Percentiles rank a stretch among this genome's conserved stretches.
Evolutionary conservation across 2,888 invertebrate genomes (phyloP).

Genomic region (Nomada flava): DNA sequence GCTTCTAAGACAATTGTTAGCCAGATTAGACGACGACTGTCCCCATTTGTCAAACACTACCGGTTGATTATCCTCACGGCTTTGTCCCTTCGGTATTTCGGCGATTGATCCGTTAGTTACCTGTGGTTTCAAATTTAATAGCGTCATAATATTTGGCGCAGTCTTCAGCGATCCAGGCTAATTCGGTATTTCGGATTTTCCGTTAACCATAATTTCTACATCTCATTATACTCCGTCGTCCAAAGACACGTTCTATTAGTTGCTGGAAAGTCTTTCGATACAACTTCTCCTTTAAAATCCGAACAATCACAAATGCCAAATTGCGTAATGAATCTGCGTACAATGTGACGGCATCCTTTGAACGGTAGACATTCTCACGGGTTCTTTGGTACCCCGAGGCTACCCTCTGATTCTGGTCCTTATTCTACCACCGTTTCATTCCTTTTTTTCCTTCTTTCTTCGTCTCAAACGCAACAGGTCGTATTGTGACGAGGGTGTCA

Average conservation of each 20-base stretch:
- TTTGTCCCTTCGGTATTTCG: conserved; percentile 1
- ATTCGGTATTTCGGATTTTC: conserved; percentile 4
- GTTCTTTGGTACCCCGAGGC: conserved; percentile 23
- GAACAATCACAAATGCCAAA: conserved; percentile 74
- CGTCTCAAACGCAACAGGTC: conserved; percentile 76
- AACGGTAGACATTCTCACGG: conserved; percentile 80
- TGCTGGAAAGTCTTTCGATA: background rate
- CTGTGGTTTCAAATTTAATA: conserved; percentile 4
- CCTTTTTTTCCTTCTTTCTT: conserved; percentile 49
- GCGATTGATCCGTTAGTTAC: background rate
- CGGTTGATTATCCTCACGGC: background rate
- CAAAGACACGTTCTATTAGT: background rate
- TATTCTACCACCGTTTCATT: conserved; percentile 51
- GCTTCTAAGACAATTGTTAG: background rate
- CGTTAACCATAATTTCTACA: background rate
- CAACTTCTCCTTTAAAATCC: conserved; percentile 26
- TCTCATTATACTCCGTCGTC: background rate
- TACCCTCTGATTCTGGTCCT: conserved; percentile 32
- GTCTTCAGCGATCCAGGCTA: conserved; percentile 10
- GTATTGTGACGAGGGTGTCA: conserved; percentile 76
- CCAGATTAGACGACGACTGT: conserved; percentile 1
- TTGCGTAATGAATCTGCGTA: conserved; percentile 80
- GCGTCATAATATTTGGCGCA: conserved; percentile 56
- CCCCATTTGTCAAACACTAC: background rate
- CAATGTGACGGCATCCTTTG: conserved; percentile 81